phyloP scores from a whole-genome alignment of 2,797 vertebrate genomes.

The Cetoscarus ocellatus region DNA sequence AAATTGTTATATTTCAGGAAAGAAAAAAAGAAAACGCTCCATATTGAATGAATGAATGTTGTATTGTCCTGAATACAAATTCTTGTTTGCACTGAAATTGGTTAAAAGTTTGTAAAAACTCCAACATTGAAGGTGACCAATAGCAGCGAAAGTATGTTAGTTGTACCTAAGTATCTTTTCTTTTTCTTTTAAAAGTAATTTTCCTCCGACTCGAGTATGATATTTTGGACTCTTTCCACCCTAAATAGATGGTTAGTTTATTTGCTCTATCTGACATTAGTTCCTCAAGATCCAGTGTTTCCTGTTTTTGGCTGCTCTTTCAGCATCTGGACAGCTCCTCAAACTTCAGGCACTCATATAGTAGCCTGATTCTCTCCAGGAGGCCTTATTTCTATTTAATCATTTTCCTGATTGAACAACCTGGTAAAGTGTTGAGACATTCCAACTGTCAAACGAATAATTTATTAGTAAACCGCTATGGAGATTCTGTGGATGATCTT shows the following conservation, averaged over 20 bases:
- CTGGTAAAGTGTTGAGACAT: slow-evolving; percentile 13
- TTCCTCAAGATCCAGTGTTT: slow-evolving; percentile 25
- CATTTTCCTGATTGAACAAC: slow-evolving; percentile 26
- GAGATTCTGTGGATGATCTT: not conserved
- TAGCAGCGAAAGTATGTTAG: too few relatives aligned
- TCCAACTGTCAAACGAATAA: slow-evolving; percentile 26
- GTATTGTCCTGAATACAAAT: too few relatives aligned
- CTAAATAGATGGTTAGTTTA: slow-evolving; percentile 27
- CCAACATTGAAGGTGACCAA: too few relatives aligned
- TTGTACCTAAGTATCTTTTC: too few relatives aligned
- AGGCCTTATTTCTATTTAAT: slow-evolving; percentile 24
- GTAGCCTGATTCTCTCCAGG: slow-evolving; percentile 17
- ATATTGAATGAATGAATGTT: too few relatives aligned
- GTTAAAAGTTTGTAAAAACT: too few relatives aligned
- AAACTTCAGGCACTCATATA: slow-evolving; percentile 21
- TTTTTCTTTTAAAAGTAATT: too few relatives aligned
- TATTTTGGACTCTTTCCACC: too few relatives aligned
- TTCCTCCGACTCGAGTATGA: too few relatives aligned
- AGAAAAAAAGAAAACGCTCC: too few relatives aligned
- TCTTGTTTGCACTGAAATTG: too few relatives aligned
- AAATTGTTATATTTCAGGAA: too few relatives aligned
- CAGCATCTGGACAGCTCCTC: slow-evolving; percentile 80
- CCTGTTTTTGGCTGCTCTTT: slow-evolving; percentile 46
- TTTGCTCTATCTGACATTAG: slow-evolving; percentile 21
- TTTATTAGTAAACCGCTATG: slow-evolving; percentile 28